Base-by-base conservation (phyloP, 2,797 vertebrate species). In the Capromys pilorides region DNA sequence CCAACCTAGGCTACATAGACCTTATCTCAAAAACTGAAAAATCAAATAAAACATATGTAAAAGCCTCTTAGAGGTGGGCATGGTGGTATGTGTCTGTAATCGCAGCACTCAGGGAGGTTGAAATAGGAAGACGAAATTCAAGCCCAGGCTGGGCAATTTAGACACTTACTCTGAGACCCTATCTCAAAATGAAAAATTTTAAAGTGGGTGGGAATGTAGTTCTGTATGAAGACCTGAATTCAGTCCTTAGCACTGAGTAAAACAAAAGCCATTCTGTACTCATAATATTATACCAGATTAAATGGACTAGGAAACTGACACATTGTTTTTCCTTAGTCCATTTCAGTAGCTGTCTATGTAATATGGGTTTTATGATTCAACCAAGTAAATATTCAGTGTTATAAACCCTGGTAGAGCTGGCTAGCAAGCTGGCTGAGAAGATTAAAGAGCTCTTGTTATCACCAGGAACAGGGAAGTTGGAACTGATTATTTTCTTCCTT, bases 401-500 rank as follows among this genome's bases (percentile, higher is more conserved):
- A 86, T 90, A 94, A 93, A 92, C 22, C 36, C n/a, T 92, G 22
- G 71, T 0, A n/a, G 1, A 85, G 66, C 24, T 78, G 93, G 57
- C 49, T 90, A 88, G 87, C 71, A 90, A 64, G 28, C 24, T 77
- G 54, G 26, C 62, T 88, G 6, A 54, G 66, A 69, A 86, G 80
- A 95, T 92, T 88, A 95, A 95, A 96, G 73, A 57, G 28, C n/a
- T 73, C 36, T 83, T 96, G 93, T 95, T 95, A 86, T 80, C 41
- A 91, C 75, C 82, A 95, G 93, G 90, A 96, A 95, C 59, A 93
- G 28, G 86, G 95, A 97, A 96, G 54, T 69, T 97, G 91, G 80
- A 94, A 85, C 95, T 80, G 67, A 7, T 71, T 91, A 57, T 36
- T 92, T 79, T 90, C 13, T 86, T 77, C 39, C 9, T 64, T 92